Evolutionary conservation across 2,888 invertebrate genomes (phyloP), one percentile per base, ranked within the genome.

Genomic region (Drosophila longiperda): DNA sequence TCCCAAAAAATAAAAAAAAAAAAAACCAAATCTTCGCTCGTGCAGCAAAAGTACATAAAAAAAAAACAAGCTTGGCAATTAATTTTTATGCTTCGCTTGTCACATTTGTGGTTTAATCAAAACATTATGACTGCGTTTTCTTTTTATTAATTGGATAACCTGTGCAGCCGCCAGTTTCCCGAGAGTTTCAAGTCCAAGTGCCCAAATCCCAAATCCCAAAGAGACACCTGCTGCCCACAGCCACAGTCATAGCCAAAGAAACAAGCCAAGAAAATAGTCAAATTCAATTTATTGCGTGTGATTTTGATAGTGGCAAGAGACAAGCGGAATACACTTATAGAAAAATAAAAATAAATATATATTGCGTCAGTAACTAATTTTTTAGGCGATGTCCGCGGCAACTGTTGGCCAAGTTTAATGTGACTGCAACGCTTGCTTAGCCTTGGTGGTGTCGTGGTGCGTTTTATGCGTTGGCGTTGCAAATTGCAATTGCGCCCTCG

Each of bases 351-450:
- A 17, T 36, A 23, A 17, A 54, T 38, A 55, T 55, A 32, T 87
- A 87, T 87, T 87, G 87, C 86, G 88, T 87, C 88, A 87, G 84
- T 84, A 83, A 86, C 88, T 87, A 86, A 88, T 87, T 87, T 87
- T 83, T 87, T 87, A 74, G n/a, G 38, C 55, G 26, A 36, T 7
- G 23, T 2, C 33, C 20, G 71, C 68, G 48, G 29, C 57, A 34
- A 53, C 45, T 45, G 60, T 59, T 67, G 68, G 77, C 73, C 66
- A 68, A 40, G 8, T 36, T 40, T 36, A 38, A n/a, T 38, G 29
- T 29, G 38, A n/a, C n/a, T 15, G 3, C 11, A 29, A 29, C 29
- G 17, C 29, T 50, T 50, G 50, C 17, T n/a, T 33, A 15, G 58
- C 42, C 40, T 32, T 42, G 45, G 29, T 50, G 36, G 11, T 52